Evolutionary conservation across 2,888 invertebrate genomes (phyloP).

Genomic region (Slavum lentiscoides): DNA sequence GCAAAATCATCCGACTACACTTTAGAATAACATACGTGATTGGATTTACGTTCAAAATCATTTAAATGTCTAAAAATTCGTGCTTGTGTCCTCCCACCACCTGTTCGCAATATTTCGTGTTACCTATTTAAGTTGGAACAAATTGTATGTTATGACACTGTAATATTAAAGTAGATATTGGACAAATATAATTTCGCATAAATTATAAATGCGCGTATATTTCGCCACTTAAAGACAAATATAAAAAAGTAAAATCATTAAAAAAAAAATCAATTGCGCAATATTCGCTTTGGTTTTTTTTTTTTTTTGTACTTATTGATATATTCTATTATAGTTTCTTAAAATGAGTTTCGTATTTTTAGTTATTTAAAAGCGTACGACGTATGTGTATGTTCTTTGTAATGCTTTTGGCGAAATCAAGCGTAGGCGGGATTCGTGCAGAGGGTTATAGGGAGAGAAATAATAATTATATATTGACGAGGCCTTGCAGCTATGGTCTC

Average conservation of each 20-base stretch:
- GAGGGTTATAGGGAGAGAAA: not conserved
- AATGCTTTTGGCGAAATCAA: not conserved
- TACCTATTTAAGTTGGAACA: too few species aligned
- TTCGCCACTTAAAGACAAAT: not conserved
- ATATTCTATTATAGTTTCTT: not conserved
- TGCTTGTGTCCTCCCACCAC: too few species aligned
- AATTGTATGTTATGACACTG: too few species aligned
- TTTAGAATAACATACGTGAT: too few species aligned
- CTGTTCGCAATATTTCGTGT: too few species aligned
- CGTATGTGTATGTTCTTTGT: not conserved
- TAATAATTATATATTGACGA: not conserved
- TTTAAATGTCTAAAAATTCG: too few species aligned
- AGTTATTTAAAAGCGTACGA: not conserved
- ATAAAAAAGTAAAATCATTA: too few species aligned
- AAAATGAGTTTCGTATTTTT: not conserved
- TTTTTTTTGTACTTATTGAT: too few species aligned
- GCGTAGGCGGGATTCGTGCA: not conserved
- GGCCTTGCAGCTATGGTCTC: not conserved
- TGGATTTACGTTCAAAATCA: too few species aligned
- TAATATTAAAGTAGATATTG: not conserved
- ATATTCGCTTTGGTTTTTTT: slow-evolving; percentile 6
- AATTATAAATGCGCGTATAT: not conserved
- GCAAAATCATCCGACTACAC: too few species aligned
- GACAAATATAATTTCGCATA: not conserved
- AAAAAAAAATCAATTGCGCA: not conserved